Base-by-base conservation (phyloP, 1,140 invertebrate species). In the Epicauta chinensis region DNA sequence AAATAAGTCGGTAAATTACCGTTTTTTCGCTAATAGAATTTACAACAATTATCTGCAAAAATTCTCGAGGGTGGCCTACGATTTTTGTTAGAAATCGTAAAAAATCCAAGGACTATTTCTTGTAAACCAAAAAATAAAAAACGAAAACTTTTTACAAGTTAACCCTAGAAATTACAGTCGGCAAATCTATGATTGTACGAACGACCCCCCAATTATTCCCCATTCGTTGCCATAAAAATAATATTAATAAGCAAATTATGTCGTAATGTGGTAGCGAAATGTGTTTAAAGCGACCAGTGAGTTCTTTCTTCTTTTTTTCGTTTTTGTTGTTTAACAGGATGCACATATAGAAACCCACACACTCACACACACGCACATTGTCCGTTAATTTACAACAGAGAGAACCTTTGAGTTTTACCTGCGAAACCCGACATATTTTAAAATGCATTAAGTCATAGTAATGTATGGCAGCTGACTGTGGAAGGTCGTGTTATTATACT, bases 371-470 rank as follows among this genome's bases (percentile, higher is more conserved):
- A 2, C 2, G 7, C 23, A 23, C 23, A 23, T 23, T 23, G 45
- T 37, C 45, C 45, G 45, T 47, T 47, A 48, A 54, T 54, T 54
- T 53, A 53, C 51, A 23, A 23, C 23, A 23, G 7, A 23, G 7
- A 3, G 4, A 7, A 23, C 23, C 35, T 48, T 11, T 16, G 35
- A 49, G 52, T 32, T 51, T 51, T 56, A 50, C 54, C 42, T 49
- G 46, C 41, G 41, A 43, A 49, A 49, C 37, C 42, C 54, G 42
- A 44, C 48, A 51, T 56, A 51, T 56, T 56, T 56, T 56, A 56
- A 56, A 56, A 56, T 49, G 48, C 54, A 56, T 56, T 56, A 56
- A 56, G 54, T 50, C 54, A 49, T 56, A 51, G 5, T 5, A 12
- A 11, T 34, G 32, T 34, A 34, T 34, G 54, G 48, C 54, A 56